Conservation (phyloP, 2,797 vertebrate genomes). For the Stomatorhinus walkeri region DNA sequence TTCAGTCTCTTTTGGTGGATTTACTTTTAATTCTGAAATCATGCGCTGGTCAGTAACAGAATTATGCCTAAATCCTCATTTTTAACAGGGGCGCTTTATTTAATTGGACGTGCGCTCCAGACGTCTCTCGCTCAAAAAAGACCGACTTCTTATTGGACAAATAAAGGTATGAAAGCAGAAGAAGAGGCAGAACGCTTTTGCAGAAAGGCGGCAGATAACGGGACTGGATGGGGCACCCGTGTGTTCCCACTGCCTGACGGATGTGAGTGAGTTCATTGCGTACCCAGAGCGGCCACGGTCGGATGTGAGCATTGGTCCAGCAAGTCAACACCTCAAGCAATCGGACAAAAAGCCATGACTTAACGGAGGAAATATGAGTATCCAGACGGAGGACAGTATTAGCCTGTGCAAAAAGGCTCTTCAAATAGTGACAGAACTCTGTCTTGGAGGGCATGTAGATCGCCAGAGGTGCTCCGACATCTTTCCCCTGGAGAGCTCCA, state of each 20-base stretch:
- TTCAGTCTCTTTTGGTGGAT: background rate
- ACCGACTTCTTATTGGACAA: constrained; percentile 28
- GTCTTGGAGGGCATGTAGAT: constrained; percentile 84
- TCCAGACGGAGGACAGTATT: constrained; percentile 75
- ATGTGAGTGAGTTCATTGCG: constrained; percentile 45
- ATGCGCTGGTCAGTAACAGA: background rate
- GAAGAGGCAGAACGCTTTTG: constrained; percentile 24
- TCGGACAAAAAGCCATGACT: constrained; percentile 67
- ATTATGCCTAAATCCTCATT: background rate
- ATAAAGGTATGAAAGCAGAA: constrained; percentile 30
- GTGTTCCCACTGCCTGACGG: constrained; percentile 43
- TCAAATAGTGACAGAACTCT: constrained; percentile 89
- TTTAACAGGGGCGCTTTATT: background rate
- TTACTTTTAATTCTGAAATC: background rate
- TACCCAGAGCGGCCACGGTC: constrained; percentile 35
- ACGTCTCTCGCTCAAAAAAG: background rate
- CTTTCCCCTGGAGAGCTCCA: constrained; percentile 75
- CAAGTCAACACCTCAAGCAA: constrained; percentile 58
- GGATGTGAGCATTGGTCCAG: constrained; percentile 48
- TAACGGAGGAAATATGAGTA: constrained; percentile 79
- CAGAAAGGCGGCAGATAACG: constrained; percentile 31
- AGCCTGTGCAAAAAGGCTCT: constrained; percentile 90
- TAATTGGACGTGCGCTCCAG: background rate
- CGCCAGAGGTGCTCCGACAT: constrained; percentile 87
- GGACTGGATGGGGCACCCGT: constrained; percentile 30